Percentiles rank a stretch among this genome's conserved stretches.
Conservation (phyloP, 2,797 vertebrate species). For the Oryzias sinensis region DNA sequence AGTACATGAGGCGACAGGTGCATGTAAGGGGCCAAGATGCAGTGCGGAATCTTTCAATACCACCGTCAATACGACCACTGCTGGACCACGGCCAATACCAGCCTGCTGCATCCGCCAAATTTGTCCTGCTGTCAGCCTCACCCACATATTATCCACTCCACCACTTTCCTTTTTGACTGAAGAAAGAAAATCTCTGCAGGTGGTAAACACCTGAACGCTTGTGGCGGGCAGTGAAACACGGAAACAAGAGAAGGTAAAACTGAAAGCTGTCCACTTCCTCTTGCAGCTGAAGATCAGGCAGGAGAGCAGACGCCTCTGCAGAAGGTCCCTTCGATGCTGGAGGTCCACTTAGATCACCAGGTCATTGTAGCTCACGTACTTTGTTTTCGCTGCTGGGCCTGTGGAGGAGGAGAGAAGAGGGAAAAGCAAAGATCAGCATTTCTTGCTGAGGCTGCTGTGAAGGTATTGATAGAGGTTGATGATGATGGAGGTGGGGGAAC, state of each 20-base stretch:
- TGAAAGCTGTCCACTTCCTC: conserved; percentile 12
- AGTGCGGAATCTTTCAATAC: too few relatives aligned
- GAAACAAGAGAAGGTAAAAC: conserved; percentile 53
- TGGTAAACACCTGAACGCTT: conserved; percentile 29
- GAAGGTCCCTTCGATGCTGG: conserved; percentile 45
- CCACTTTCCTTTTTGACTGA: conserved; percentile 15
- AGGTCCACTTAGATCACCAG: conserved; percentile 83
- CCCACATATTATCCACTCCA: conserved; percentile 12
- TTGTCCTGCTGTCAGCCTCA: conserved; percentile 6
- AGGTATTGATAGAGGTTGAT: neutral
- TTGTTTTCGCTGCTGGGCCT: conserved; percentile 94
- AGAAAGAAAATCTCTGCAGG: conserved; percentile 28
- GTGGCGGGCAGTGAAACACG: conserved; percentile 49
- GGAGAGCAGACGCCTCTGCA: conserved; percentile 63
- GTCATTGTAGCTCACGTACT: conserved; percentile 94
- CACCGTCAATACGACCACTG: neutral
- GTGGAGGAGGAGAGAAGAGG: conserved; percentile 10
- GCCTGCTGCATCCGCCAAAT: conserved; percentile 1
- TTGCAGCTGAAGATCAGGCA: conserved; percentile 22
- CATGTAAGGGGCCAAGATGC: too few relatives aligned
- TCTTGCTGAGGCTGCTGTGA: neutral
- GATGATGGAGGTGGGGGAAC: neutral
- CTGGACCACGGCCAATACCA: neutral
- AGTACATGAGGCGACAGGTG: conserved; percentile 78
- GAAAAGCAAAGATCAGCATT: neutral